Conservation (phyloP, 2,888 invertebrate genomes). For the Rutpela maculata region DNA sequence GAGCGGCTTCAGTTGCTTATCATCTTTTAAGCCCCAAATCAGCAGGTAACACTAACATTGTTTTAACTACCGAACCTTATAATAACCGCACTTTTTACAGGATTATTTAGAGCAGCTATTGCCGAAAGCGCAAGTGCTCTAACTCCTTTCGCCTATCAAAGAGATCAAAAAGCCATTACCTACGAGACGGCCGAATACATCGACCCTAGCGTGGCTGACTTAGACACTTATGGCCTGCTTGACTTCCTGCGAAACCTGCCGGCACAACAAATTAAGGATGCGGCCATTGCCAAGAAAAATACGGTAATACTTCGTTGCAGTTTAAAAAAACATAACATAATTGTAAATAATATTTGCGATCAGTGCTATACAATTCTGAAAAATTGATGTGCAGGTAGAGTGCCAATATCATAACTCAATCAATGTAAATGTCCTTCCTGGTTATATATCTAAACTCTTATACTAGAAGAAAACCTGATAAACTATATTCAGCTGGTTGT, state of each 20-base stretch:
- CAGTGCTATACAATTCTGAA: too few species aligned
- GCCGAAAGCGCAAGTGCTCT: constrained; percentile 67
- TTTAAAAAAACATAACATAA: neutral
- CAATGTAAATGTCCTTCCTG: too few species aligned
- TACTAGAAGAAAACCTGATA: too few species aligned
- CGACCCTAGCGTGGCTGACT: constrained; percentile 53
- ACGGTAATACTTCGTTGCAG: constrained; percentile 23
- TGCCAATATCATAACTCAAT: too few species aligned
- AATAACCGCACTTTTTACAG: constrained; percentile 42
- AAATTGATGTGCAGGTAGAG: too few species aligned
- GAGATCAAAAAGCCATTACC: constrained; percentile 62
- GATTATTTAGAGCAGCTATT: constrained; percentile 67
- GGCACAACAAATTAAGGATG: constrained; percentile 53
- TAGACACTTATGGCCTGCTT: constrained; percentile 54
- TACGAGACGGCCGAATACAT: constrained; percentile 61
- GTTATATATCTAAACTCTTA: too few species aligned
- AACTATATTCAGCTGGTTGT: too few species aligned
- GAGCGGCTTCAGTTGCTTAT: constrained; percentile 65
- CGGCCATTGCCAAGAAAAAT: constrained; percentile 47
- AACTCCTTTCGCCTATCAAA: constrained; percentile 68
- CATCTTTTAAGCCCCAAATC: constrained; percentile 55
- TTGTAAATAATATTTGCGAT: too few species aligned
- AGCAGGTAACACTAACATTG: constrained; percentile 45
- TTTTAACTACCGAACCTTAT: too few species aligned
- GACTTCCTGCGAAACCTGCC: constrained; percentile 55